Percentiles rank a stretch among this genome's conserved stretches.
Conservation (phyloP, 2,113 vertebrate species). For the Gallinago media region DNA sequence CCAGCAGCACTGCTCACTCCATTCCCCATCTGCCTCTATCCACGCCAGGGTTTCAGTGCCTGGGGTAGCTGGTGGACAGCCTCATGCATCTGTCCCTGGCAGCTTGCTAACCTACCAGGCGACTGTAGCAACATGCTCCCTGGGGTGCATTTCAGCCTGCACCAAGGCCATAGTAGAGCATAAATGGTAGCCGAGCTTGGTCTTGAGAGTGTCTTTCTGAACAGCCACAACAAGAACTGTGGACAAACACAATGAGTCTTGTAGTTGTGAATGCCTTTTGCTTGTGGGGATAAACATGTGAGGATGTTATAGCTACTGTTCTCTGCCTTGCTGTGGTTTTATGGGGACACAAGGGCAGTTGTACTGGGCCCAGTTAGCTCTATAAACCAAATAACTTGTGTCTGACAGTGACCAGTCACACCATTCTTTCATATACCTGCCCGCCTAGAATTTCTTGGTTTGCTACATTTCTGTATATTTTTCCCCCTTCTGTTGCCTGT, state of each 20-base stretch:
- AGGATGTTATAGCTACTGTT: neutral
- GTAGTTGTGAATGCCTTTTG: neutral
- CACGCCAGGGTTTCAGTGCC: neutral
- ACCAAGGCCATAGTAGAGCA: neutral
- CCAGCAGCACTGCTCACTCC: neutral
- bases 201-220: neutral
- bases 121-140: neutral
- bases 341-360: neutral
- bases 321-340: neutral
- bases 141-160: neutral
- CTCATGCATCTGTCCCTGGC: neutral
- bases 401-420: neutral
- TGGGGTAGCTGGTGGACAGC: neutral
- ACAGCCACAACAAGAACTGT: neutral
- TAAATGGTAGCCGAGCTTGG: neutral
- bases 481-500: rapidly evolving
- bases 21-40: neutral
- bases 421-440: neutral
- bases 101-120: neutral
- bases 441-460: neutral
- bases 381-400: neutral
- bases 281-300: neutral
- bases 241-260: neutral
- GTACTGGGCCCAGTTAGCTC: neutral
- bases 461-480: neutral